These are phyloP conservation scores for Brachynemurus nebulosus DNA, from an alignment of 2,888 invertebrate genomes.

Conservation along the genomic window DNA sequence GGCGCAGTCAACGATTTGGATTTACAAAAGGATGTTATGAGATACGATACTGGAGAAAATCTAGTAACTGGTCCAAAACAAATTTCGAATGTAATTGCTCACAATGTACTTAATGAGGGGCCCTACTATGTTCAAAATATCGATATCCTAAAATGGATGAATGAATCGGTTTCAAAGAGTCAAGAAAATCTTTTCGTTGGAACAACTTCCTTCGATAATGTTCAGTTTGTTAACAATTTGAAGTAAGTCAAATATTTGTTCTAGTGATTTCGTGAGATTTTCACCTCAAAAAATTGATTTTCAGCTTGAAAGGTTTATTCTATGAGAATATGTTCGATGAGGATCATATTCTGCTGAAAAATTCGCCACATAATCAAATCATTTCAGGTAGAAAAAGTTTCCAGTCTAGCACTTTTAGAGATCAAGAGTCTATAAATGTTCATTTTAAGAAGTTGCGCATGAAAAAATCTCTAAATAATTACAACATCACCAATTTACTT, in stretches of 20 bases:
- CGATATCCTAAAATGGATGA: conserved; percentile 33
- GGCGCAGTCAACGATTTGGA: conserved; percentile 35
- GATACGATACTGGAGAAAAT: conserved; percentile 29
- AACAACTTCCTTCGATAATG: conserved; percentile 30
- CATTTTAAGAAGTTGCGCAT: conserved; percentile 24
- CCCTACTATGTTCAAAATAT: conserved; percentile 31
- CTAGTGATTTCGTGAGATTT: background rate
- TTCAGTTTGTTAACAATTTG: conserved; percentile 29
- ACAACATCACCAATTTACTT: conserved; percentile 23
- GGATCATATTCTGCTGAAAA: conserved; percentile 27
- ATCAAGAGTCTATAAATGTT: conserved; percentile 4
- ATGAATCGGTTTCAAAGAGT: conserved; percentile 29
- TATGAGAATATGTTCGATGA: conserved; percentile 25
- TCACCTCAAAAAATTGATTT: conserved; percentile 10
- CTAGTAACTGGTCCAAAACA: conserved; percentile 32
- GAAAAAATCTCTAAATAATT: conserved; percentile 24
- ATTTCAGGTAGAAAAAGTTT: conserved; percentile 30
- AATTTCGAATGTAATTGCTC: conserved; percentile 28
- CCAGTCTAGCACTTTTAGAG: conserved; percentile 4
- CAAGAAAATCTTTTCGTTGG: conserved; percentile 33
- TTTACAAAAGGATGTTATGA: conserved; percentile 36
- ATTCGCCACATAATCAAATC: conserved; percentile 26
- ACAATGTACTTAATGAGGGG: conserved; percentile 27
- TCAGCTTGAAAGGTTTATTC: conserved; percentile 26
- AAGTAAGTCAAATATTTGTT: conserved; percentile 28